Evolutionary conservation across 2,888 invertebrate species (phyloP).

Genomic region (Hypolimnas misippus): DNA sequence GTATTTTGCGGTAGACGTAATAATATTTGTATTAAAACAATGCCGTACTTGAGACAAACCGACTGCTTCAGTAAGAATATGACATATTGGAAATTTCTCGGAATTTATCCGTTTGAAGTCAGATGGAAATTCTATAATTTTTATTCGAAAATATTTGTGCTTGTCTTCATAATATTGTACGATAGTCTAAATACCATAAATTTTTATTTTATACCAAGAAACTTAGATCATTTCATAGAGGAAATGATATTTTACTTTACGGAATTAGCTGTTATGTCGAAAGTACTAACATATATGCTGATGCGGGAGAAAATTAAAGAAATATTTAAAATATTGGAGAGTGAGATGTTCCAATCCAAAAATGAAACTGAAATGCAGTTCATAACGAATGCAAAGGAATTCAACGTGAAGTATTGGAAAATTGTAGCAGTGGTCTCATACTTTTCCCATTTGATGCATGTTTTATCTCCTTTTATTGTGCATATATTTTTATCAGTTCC

Average conservation of each 20-base stretch:
- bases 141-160: constrained; percentile 51
- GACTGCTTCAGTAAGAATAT: constrained; percentile 60
- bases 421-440: constrained; percentile 51
- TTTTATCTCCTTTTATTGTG: constrained; percentile 49
- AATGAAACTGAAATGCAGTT: constrained; percentile 48
- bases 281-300: constrained; percentile 56
- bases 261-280: constrained; percentile 52
- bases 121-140: constrained; percentile 46
- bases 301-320: constrained; percentile 50
- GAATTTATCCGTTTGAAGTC: constrained; percentile 51
- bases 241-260: constrained; percentile 64
- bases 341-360: constrained; percentile 56
- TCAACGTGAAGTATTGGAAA: constrained; percentile 56
- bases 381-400: constrained; percentile 54
- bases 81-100: constrained; percentile 58
- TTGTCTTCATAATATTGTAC: constrained; percentile 50
- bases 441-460: constrained; percentile 49
- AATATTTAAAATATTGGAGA: constrained; percentile 54
- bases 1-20: background rate
- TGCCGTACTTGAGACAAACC: constrained; percentile 47
- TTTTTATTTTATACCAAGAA: constrained; percentile 55
- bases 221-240: constrained; percentile 57
- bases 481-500: constrained; percentile 50
- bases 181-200: constrained; percentile 51
- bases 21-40: constrained; percentile 4